Evolutionary conservation across 2,888 invertebrate species (phyloP).

Genomic region (Phortica magna): DNA sequence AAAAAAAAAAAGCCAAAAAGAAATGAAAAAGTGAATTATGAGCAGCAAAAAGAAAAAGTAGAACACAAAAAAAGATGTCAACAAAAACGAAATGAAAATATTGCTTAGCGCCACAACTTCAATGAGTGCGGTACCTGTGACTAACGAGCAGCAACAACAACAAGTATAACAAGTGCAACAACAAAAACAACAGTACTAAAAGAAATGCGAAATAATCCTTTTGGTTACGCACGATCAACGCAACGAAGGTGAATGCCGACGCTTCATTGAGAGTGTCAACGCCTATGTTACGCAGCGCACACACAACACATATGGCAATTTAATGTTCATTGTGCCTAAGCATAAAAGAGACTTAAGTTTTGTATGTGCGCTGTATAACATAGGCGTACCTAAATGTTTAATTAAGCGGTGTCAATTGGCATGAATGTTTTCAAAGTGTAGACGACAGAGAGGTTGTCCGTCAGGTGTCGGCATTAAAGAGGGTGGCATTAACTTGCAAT

Average conservation of each 20-base stretch:
- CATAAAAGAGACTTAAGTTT: too few species aligned
- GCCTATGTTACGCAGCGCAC: too few species aligned
- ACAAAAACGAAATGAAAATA: slow-evolving; percentile 8
- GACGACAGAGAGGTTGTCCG: too few species aligned
- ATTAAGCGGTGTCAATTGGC: too few species aligned
- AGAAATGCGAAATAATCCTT: slow-evolving; percentile 49
- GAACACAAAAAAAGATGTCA: slow-evolving; percentile 36
- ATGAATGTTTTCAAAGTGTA: too few species aligned
- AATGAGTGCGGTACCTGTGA: neutral
- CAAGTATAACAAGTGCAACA: slow-evolving; percentile 26
- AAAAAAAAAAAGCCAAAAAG: slow-evolving; percentile 34
- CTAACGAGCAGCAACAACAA: too few species aligned
- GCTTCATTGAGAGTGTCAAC: neutral
- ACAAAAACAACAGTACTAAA: slow-evolving; percentile 57
- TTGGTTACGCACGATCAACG: slow-evolving; percentile 54
- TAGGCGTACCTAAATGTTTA: too few species aligned
- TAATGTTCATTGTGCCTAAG: too few species aligned
- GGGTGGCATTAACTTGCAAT: neutral
- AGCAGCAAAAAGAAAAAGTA: slow-evolving; percentile 52
- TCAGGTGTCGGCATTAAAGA: too few species aligned
- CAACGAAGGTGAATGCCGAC: slow-evolving; percentile 51
- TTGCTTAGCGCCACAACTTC: neutral
- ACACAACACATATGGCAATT: too few species aligned
- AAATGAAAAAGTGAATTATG: slow-evolving; percentile 40
- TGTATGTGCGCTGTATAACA: too few species aligned